These are phyloP conservation scores for Ypsolopha sequella DNA, from an alignment of 2,888 invertebrate species.

Conservation along the genomic window DNA sequence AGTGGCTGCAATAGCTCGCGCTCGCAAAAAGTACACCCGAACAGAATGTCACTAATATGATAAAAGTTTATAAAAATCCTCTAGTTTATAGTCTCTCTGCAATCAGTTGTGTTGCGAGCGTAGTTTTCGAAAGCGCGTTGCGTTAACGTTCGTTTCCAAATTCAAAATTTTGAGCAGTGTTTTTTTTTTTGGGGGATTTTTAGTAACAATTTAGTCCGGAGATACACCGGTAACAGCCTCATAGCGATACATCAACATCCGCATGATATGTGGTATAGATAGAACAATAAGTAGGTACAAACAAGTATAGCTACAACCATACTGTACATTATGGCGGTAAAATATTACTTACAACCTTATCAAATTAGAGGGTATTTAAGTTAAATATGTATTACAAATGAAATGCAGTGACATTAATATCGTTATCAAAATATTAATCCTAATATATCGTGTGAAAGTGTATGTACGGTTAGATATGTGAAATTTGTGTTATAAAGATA, in stretches of 20 bases:
- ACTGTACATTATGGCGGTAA: constrained; percentile 57
- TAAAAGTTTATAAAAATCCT: constrained; percentile 51
- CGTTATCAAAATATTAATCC: constrained; percentile 64
- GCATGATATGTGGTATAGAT: constrained; percentile 67
- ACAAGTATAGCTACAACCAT: constrained; percentile 41
- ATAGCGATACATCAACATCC: constrained; percentile 47
- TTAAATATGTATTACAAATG: constrained; percentile 48
- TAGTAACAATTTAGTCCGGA: constrained; percentile 29
- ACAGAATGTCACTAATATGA: constrained; percentile 43
- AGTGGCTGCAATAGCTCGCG: constrained; percentile 18
- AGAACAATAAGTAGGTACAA: constrained; percentile 48
- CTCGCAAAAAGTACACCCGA: constrained; percentile 41
- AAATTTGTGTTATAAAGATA: constrained; percentile 55
- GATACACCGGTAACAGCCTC: constrained; percentile 47
- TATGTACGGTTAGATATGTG: constrained; percentile 62
- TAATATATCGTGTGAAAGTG: constrained; percentile 53
- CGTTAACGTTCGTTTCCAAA: neutral
- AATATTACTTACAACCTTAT: constrained; percentile 51
- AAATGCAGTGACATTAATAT: constrained; percentile 56
- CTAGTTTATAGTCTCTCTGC: constrained; percentile 31
- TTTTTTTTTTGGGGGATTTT: constrained; percentile 18
- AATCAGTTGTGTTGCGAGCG: constrained; percentile 32
- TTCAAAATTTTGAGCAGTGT: constrained; percentile 30
- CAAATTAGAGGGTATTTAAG: constrained; percentile 30
- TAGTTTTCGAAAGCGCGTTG: constrained; percentile 10